Conservation (phyloP, 2,888 invertebrate genomes). For the Mylabris sibirica region DNA sequence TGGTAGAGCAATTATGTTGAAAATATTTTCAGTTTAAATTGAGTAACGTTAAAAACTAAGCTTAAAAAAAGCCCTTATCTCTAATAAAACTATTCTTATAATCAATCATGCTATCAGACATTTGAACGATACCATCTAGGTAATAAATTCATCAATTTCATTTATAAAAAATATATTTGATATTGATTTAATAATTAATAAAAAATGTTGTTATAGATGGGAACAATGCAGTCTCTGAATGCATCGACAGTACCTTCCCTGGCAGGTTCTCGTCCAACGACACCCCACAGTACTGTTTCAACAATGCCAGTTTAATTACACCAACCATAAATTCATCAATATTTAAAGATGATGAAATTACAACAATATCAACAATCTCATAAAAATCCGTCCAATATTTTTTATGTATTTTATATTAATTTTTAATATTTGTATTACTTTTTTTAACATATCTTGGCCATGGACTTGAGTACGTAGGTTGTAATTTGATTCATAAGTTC, state of each 20-base stretch:
- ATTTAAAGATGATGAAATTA: slow-evolving; percentile 23
- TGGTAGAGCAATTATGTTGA: too few relatives aligned
- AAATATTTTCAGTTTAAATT: too few relatives aligned
- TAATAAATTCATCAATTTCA: slow-evolving; percentile 36
- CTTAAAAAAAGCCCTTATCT: too few relatives aligned
- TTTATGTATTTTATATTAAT: not conserved
- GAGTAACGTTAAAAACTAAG: too few relatives aligned
- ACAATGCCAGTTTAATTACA: slow-evolving; percentile 73
- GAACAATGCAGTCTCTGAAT: slow-evolving; percentile 84
- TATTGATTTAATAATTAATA: too few relatives aligned
- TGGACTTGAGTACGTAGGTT: too few relatives aligned
- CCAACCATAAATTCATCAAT: slow-evolving; percentile 31
- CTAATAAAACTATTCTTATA: too few relatives aligned
- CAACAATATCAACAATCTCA: slow-evolving; percentile 30
- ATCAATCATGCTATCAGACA: slow-evolving; percentile 44
- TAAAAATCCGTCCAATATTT: slow-evolving; percentile 26
- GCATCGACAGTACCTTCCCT: slow-evolving; percentile 87
- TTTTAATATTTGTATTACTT: slow-evolving; percentile 10
- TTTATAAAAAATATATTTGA: too few relatives aligned
- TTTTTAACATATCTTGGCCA: slow-evolving; percentile 15
- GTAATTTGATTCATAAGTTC: too few relatives aligned
- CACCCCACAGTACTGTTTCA: slow-evolving; percentile 89
- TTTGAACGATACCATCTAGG: slow-evolving; percentile 47
- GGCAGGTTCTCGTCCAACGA: slow-evolving; percentile 88
- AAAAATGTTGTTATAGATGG: slow-evolving; percentile 75